Base-by-base conservation (phyloP, 2,113 vertebrate species). In the Hipposideros armiger region DNA sequence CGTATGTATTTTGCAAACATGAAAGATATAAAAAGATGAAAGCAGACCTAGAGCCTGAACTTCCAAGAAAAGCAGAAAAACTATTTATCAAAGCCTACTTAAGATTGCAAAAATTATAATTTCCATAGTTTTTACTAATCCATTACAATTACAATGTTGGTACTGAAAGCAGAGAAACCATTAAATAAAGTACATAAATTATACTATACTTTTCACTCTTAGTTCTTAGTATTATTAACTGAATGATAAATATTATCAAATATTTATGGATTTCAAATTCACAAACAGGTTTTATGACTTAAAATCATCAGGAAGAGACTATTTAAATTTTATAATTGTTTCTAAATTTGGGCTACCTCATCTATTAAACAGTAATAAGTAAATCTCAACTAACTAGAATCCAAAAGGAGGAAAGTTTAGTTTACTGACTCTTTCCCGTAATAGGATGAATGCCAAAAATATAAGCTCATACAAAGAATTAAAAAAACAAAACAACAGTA, bases 11-110 rank as follows among this genome's bases (percentile, higher is more conserved):
- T 77, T 50, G 77, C 20, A 17, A 94, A 84, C 32, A 73, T 88
- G 78, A 88, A 94, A 94, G 26, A n/a, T 52, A 90, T 26, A 67
- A 90, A 84, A 90, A 95, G 22, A 92, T 70, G 8, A 92, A 86
- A 93, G 13, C 26, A 95, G n/a, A 95, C 7, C 64, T 67, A 95
- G 30, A 88, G 78, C 13, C 64, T 81, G 7, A 89, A 91, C 20
- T 91, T 76, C 56, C 36, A 88, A 91, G 62, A 50, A 76, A 70
- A 78, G n/a, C 19, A 91, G 69, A 30, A 40, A 11, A 52, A 36
- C 3, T 77, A 40, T 47, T 50, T 45, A 56, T 85, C 52, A 87
- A 89, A 87, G 54, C 15, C 24, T 40, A 87, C 19, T 91, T 81
- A 76, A 92, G 47, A 93, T 4, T 76, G 11, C 77, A 91, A 95